These are phyloP conservation scores for Enteromius afrohamiltoni DNA, from an alignment of 2,797 vertebrate genomes.

Conservation along the genomic window DNA sequence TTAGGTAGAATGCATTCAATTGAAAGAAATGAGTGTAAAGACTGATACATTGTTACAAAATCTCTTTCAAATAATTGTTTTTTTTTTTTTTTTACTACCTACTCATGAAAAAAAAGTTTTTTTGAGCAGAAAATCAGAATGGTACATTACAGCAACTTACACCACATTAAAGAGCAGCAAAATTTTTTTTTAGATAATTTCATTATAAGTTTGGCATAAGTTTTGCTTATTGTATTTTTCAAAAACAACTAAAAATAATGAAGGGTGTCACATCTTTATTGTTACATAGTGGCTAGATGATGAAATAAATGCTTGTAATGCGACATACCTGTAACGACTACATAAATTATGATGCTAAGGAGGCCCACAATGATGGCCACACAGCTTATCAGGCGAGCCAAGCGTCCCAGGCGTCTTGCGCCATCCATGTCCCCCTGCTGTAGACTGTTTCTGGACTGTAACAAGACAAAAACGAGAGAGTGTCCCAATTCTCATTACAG, in stretches of 20 bases:
- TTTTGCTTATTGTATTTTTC: too few relatives aligned
- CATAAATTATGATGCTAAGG: conserved; percentile 84
- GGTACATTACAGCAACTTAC: not conserved
- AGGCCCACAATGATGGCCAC: conserved; percentile 89
- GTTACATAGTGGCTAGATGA: not conserved
- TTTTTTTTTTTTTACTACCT: not conserved
- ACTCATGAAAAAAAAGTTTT: not conserved
- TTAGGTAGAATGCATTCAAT: not conserved
- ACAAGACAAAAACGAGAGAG: conserved; percentile 25
- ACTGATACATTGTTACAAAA: not conserved
- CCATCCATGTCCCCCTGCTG: conserved; percentile 92
- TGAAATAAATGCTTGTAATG: not conserved
- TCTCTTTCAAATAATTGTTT: not conserved
- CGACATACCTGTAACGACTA: conserved; percentile 81
- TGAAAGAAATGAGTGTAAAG: not conserved
- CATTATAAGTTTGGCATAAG: not conserved
- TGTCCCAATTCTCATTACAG: not conserved
- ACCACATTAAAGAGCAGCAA: not conserved
- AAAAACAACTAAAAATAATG: not conserved
- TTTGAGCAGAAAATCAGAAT: not conserved
- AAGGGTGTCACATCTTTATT: not conserved
- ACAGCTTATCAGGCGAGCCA: conserved; percentile 91
- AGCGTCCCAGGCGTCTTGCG: conserved; percentile 88
- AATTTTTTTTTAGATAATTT: not conserved
- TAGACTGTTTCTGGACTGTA: conserved; percentile 93